These are phyloP conservation scores for Thunnus thynnus DNA, from an alignment of 2,113 vertebrate species.

Conservation along the genomic window DNA sequence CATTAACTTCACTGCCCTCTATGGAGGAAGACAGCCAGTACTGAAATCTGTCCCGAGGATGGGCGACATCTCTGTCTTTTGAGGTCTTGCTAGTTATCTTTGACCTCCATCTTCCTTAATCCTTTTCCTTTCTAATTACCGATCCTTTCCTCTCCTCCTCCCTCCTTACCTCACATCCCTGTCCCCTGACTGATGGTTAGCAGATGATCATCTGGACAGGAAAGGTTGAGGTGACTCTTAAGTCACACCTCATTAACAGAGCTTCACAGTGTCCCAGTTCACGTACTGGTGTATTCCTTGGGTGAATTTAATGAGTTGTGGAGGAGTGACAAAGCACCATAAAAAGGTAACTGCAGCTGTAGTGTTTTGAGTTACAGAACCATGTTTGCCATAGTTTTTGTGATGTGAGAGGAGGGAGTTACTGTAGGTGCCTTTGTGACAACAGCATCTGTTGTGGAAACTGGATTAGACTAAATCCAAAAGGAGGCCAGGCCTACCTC, in stretches of 20 bases:
- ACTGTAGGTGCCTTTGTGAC: constrained; percentile 25
- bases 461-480: constrained; percentile 62
- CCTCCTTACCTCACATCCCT: constrained; percentile 45
- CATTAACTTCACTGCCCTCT: constrained; percentile 65
- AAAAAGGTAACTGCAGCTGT: constrained; percentile 45
- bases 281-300: constrained; percentile 50
- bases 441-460: constrained; percentile 63
- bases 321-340: constrained; percentile 38
- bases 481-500: constrained; percentile 52
- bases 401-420: constrained; percentile 27
- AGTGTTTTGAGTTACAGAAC: constrained; percentile 52
- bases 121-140: constrained; percentile 68
- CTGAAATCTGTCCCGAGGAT: constrained; percentile 48
- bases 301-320: constrained; percentile 62
- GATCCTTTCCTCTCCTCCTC: constrained; percentile 20
- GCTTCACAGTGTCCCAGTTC: constrained; percentile 50
- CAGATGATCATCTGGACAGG: constrained; percentile 72
- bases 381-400: constrained; percentile 46
- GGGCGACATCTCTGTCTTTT: constrained; percentile 35
- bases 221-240: constrained; percentile 76
- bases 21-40: constrained; percentile 32
- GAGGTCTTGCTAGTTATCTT: constrained; percentile 54
- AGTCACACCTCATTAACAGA: constrained; percentile 71
- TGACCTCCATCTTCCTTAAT: constrained; percentile 75
- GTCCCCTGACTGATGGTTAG: constrained; percentile 69